Evolutionary conservation across 2,888 invertebrate genomes (phyloP).

Genomic region (Heterodera filipjevi): DNA sequence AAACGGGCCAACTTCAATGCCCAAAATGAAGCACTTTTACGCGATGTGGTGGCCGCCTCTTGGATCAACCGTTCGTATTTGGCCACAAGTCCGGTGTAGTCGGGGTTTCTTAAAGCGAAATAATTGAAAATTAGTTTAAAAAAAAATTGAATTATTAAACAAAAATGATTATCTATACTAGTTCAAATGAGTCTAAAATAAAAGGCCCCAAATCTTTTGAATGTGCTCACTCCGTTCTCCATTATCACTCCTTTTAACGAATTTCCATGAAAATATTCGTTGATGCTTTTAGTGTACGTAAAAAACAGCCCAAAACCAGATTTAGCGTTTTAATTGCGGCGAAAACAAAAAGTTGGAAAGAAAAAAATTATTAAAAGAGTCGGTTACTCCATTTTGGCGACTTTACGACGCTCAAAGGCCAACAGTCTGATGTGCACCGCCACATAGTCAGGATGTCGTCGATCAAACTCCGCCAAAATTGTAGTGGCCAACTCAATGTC

Average conservation of each 20-base stretch:
- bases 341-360: not conserved
- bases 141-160: too few species aligned
- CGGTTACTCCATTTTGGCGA: constrained; percentile 12
- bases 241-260: too few species aligned
- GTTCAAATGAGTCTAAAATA: too few species aligned
- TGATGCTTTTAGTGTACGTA: too few species aligned
- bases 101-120: constrained; percentile 37
- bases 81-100: constrained; percentile 46
- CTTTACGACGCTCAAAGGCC: constrained; percentile 13
- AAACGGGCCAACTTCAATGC: constrained; percentile 86
- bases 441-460: constrained; percentile 80
- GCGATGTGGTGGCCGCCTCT: constrained; percentile 63
- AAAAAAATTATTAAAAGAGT: too few species aligned
- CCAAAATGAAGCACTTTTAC: constrained; percentile 70
- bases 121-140: too few species aligned
- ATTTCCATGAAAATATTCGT: too few species aligned
- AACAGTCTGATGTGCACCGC: constrained; percentile 74
- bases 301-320: too few species aligned
- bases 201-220: too few species aligned
- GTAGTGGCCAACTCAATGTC: constrained; percentile 5
- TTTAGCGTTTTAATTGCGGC: too few species aligned
- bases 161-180: too few species aligned
- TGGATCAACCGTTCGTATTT: constrained; percentile 56
- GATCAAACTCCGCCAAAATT: constrained; percentile 74
- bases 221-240: too few species aligned